Conservation (phyloP, 30 jellyfish, hydroid and myxozoan species). For the Turritopsis dohrnii region DNA sequence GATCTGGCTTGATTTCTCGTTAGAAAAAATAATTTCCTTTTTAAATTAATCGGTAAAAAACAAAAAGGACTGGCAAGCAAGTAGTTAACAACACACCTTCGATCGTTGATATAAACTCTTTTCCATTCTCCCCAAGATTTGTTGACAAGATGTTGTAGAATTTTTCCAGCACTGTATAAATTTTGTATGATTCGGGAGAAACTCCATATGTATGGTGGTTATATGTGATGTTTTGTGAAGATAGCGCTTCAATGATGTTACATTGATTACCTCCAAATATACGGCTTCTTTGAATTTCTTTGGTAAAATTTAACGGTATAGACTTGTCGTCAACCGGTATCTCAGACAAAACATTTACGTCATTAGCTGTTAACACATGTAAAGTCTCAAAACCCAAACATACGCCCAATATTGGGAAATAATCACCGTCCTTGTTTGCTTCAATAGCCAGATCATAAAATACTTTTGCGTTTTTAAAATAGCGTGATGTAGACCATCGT, state of each 20-base stretch:
- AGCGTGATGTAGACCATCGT: constrained; percentile 44
- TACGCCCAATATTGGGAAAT: constrained; percentile 96
- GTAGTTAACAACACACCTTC: no score
- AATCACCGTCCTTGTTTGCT: constrained; percentile 88
- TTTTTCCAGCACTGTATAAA: constrained; percentile 23
- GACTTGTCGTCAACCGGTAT: constrained; percentile 54
- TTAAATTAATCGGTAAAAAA: no score
- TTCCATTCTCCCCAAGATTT: constrained; percentile 53
- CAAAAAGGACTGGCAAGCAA: no score
- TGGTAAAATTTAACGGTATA: constrained; percentile 54
- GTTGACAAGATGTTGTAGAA: constrained; percentile 49
- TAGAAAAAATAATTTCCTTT: no score
- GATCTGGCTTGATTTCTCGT: no score
- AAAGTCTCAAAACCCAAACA: constrained; percentile 95
- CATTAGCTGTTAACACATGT: constrained; percentile 60
- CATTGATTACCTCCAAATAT: constrained; percentile 50
- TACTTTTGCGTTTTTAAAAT: constrained; percentile 64
- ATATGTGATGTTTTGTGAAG: constrained; percentile 55
- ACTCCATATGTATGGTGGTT: constrained; percentile 77
- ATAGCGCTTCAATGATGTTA: constrained; percentile 22
- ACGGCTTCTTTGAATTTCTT: constrained; percentile 50
- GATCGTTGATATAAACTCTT: constrained; percentile 57
- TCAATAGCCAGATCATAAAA: constrained; percentile 63
- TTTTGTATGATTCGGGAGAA: constrained; percentile 52
- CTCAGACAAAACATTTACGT: constrained; percentile 26